phyloP scores from a whole-genome alignment of 1,140 invertebrate species.

The Capitella teleta region DNA sequence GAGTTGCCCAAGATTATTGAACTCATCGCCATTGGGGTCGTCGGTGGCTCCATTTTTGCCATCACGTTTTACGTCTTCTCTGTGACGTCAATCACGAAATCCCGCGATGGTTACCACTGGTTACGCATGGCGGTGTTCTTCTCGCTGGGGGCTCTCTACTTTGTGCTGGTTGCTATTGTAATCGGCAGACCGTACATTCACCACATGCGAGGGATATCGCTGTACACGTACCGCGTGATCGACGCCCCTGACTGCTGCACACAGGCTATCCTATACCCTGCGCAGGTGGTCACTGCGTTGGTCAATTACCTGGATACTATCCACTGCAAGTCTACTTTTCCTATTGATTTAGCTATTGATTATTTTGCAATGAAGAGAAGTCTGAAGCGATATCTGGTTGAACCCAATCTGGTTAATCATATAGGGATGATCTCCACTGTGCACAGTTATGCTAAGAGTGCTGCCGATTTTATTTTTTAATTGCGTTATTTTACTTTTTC shows the following conservation, averaged over 20 bases:
- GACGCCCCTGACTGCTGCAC: conserved; percentile 2
- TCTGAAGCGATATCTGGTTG: not conserved
- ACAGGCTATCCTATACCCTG: conserved; percentile 1
- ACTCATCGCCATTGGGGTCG: not conserved
- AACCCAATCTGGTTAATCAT: conserved; percentile 3
- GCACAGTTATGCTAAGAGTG: too few species aligned
- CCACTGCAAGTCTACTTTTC: not conserved
- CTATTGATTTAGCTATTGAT: not conserved
- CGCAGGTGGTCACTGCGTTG: not conserved
- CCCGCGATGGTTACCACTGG: not conserved
- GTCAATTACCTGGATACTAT: not conserved
- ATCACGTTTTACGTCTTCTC: not conserved
- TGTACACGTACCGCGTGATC: not conserved
- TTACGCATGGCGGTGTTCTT: not conserved
- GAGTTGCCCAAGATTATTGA: not conserved
- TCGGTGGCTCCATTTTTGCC: not conserved
- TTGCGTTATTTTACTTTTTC: too few species aligned
- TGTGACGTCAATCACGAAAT: not conserved
- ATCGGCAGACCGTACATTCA: not conserved
- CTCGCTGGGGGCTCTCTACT: not conserved
- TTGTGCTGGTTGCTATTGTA: not conserved
- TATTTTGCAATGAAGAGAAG: not conserved
- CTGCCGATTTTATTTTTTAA: too few species aligned
- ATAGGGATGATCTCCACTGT: conserved; percentile 1
- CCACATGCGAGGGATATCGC: not conserved